These are phyloP conservation scores for Atherinomorus stipes DNA, from an alignment of 2,113 vertebrate species.

Conservation along the genomic window DNA sequence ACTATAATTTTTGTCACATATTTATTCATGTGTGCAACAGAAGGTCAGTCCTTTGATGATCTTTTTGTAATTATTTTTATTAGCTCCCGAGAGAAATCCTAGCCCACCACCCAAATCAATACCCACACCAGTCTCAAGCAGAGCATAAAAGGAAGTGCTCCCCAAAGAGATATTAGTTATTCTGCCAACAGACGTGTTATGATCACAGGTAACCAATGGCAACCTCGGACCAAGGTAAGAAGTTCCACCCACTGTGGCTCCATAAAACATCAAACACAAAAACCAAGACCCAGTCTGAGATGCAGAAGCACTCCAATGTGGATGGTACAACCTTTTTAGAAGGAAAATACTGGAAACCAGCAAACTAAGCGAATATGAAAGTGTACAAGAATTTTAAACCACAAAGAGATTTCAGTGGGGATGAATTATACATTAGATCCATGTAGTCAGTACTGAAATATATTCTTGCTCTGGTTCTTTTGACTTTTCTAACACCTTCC, in stretches of 20 bases:
- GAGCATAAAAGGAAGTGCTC: conserved; percentile 79
- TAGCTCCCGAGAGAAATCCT: conserved; percentile 82
- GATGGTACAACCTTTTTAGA: conserved; percentile 14
- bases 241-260: conserved; percentile 53
- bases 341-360: conserved; percentile 32
- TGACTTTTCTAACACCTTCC: conserved; percentile 22
- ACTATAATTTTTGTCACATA: conserved; percentile 70
- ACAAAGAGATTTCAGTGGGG: conserved; percentile 44
- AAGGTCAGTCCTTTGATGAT: conserved; percentile 83
- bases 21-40: conserved; percentile 82
- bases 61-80: conserved; percentile 87
- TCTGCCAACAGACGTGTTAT: conserved; percentile 70
- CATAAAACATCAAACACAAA: conserved; percentile 63
- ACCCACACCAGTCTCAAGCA: conserved; percentile 67
- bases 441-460: conserved; percentile 53
- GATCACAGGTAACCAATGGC: conserved; percentile 79
- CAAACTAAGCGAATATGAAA: conserved; percentile 33
- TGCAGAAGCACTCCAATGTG: conserved; percentile 1
- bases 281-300: conserved; percentile 26
- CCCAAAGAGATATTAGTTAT: conserved; percentile 82
- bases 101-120: conserved; percentile 84
- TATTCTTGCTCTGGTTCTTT: conserved; percentile 24
- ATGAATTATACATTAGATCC: conserved; percentile 56
- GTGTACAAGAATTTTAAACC: conserved; percentile 4
- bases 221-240: conserved; percentile 66